A percentile compares a stretch with the other conserved stretches of the same genome.
phyloP scores from a whole-genome alignment of 2,888 invertebrate genomes.

The Dasypogon diadema region DNA sequence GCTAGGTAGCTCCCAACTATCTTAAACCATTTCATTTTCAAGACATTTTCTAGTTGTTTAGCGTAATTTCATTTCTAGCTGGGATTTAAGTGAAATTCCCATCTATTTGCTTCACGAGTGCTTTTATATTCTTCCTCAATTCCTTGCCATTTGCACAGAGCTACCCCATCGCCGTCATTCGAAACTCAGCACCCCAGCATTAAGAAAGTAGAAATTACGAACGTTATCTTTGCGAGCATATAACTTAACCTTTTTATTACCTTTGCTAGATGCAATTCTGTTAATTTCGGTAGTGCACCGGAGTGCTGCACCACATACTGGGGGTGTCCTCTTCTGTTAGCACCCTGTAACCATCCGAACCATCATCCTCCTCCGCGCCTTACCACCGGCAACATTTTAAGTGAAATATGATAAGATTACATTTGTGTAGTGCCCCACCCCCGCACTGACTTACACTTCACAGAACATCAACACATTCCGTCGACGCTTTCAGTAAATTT shows the following conservation, averaged over 20 bases:
- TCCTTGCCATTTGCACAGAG: neutral
- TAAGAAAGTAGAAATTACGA: conserved; percentile 43
- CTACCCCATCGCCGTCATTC: neutral
- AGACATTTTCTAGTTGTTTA: conserved; percentile 47
- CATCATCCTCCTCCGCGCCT: neutral
- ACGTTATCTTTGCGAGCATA: conserved; percentile 34
- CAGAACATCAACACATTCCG: conserved; percentile 8
- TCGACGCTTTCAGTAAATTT: conserved; percentile 26
- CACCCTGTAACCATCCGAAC: conserved; percentile 22
- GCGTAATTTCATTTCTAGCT: conserved; percentile 44
- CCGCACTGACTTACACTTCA: neutral
- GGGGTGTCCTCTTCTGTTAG: conserved; percentile 18
- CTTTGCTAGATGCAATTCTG: conserved; percentile 42
- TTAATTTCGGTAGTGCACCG: conserved; percentile 38
- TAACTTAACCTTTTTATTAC: conserved; percentile 43
- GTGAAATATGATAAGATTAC: conserved; percentile 35
- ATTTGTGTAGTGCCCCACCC: neutral
- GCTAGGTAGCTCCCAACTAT: conserved; percentile 23
- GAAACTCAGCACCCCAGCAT: conserved; percentile 9
- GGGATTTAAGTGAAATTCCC: conserved; percentile 47
- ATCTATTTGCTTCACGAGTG: conserved; percentile 32
- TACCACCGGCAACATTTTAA: neutral
- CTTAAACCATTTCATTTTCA: conserved; percentile 44
- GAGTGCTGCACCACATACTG: neutral
- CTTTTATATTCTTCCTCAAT: neutral